A percentile compares a stretch with the other conserved stretches of the same genome.
Conservation (phyloP, 2,797 vertebrate genomes). For the Sandelia bainsii region DNA sequence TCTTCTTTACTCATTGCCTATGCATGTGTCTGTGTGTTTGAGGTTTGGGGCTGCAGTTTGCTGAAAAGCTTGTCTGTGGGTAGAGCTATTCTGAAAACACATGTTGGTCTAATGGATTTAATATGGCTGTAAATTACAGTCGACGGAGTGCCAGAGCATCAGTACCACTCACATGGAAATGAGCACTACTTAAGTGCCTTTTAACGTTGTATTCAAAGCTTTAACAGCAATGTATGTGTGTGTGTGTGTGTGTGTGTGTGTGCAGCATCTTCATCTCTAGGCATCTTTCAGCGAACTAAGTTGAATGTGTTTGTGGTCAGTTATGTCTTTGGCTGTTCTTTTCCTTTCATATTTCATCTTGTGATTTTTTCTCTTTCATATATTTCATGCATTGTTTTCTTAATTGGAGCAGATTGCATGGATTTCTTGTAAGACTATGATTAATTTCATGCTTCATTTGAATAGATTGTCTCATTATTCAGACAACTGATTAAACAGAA, state of each 20-base stretch:
- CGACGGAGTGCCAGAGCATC: slow-evolving; percentile 56
- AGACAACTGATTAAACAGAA: slow-evolving; percentile 30
- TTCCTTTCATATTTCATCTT: slow-evolving; percentile 7
- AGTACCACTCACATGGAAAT: slow-evolving; percentile 72
- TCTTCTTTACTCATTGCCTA: slow-evolving; percentile 31
- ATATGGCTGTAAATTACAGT: slow-evolving; percentile 77
- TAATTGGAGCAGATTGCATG: neutral
- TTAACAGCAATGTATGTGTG: slow-evolving; percentile 29
- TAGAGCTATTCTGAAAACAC: slow-evolving; percentile 68
- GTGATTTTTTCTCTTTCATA: neutral
- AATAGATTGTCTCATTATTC: slow-evolving; percentile 44
- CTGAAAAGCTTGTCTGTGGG: slow-evolving; percentile 64
- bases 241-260: slow-evolving; percentile 9
- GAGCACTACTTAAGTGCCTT: slow-evolving; percentile 62
- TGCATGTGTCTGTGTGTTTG: slow-evolving; percentile 40
- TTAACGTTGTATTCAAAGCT: slow-evolving; percentile 55
- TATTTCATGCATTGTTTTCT: slow-evolving; percentile 16
- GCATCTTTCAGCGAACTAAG: slow-evolving; percentile 22
- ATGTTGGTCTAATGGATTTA: slow-evolving; percentile 81
- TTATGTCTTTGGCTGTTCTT: slow-evolving; percentile 10
- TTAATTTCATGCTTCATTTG: slow-evolving; percentile 49
- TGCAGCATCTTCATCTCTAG: slow-evolving; percentile 31
- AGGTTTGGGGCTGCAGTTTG: slow-evolving; percentile 56
- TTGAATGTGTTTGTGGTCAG: slow-evolving; percentile 37
- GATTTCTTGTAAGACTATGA: slow-evolving; percentile 24